A percentile compares a stretch with the other conserved stretches of the same genome.
Conservation (phyloP, 2,113 vertebrate genomes). For the Macrotis lagotis region DNA sequence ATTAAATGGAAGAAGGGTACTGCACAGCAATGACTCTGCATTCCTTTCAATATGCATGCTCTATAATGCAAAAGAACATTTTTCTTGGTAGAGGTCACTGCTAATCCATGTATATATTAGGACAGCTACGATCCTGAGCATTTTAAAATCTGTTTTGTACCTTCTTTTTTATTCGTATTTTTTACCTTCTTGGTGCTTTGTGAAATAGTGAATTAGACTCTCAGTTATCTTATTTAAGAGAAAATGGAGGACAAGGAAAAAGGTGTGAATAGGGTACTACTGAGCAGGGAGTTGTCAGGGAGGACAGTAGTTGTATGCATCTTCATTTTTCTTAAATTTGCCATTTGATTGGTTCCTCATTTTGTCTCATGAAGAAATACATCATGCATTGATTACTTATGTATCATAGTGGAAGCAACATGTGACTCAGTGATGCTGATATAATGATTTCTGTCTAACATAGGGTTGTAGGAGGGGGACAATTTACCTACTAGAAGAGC, state of each 20-base stretch:
- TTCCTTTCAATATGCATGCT: neutral
- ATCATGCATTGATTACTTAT: neutral
- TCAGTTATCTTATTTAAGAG: neutral
- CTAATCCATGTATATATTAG: neutral
- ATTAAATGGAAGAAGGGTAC: constrained; percentile 32
- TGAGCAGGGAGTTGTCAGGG: neutral
- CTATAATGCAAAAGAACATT: neutral
- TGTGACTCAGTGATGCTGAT: neutral
- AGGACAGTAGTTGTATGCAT: neutral
- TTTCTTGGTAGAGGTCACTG: neutral
- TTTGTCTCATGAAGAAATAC: neutral
- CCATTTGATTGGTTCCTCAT: neutral
- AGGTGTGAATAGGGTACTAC: neutral
- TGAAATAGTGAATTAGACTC: neutral
- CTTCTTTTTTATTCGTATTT: neutral
- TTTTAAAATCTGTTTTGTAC: neutral
- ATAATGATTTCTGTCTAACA: neutral
- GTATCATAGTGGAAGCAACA: neutral
- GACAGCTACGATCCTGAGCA: neutral
- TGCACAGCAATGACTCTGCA: neutral
- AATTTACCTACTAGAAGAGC: neutral
- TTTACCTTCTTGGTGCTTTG: neutral
- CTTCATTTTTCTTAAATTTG: neutral
- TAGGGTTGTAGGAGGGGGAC: neutral
- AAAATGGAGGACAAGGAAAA: neutral